A percentile compares a stretch with the other conserved stretches of the same genome.
These are phyloP conservation scores for Lepidocyrtinus sp. DNA, from an alignment of 2,888 invertebrate genomes.

Conservation along the genomic window DNA sequence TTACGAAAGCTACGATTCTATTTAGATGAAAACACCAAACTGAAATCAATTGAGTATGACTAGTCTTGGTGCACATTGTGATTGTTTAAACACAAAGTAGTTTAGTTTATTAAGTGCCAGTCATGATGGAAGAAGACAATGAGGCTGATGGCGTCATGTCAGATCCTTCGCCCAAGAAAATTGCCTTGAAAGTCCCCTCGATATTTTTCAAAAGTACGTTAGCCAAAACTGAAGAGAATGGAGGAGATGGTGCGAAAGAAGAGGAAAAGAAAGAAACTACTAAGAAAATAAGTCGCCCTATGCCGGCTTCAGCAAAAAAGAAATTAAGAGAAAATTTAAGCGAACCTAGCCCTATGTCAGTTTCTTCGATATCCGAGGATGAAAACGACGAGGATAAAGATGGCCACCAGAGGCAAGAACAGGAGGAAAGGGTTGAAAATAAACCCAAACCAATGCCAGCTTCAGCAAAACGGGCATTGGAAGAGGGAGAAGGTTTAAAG, in stretches of 20 bases:
- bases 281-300: conserved; percentile 10
- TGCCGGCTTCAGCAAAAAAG: conserved; percentile 34
- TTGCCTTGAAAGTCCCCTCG: background rate
- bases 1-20: no score
- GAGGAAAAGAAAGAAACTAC: no score
- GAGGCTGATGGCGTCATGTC: no score
- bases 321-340: background rate
- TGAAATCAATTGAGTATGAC: no score
- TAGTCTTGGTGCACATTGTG: no score
- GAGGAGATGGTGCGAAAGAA: background rate
- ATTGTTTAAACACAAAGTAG: no score
- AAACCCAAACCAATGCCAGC: conserved; percentile 45
- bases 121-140: no score
- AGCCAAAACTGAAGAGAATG: background rate
- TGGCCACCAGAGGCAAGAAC: no score
- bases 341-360: conserved; percentile 15
- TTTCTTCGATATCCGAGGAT: conserved; percentile 28
- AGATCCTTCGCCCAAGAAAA: background rate
- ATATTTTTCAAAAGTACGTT: background rate
- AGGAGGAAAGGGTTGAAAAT: no score
- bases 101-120: no score
- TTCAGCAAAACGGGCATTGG: conserved; percentile 15
- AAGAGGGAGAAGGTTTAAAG: background rate
- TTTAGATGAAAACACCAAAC: no score
- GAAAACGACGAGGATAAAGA: no score